Conservation (phyloP, 1,140 invertebrate genomes). For the Penaeus vannamei region DNA sequence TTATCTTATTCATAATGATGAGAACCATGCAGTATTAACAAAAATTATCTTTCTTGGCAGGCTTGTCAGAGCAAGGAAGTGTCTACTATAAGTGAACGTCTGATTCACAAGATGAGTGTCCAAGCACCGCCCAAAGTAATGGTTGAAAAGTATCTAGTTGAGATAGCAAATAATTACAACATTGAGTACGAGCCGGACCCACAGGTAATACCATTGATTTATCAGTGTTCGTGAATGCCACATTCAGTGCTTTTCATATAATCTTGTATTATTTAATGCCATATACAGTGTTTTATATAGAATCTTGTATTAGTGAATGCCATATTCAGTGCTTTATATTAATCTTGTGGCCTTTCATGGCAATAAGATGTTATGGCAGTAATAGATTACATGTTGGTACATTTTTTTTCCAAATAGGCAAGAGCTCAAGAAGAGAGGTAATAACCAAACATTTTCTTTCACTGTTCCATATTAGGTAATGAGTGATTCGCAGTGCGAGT, state of each 20-base stretch:
- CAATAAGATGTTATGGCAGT: too few species aligned
- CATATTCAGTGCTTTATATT: too few species aligned
- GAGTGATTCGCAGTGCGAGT: conserved; percentile 49
- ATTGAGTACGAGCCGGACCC: conserved; percentile 94
- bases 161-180: conserved; percentile 97
- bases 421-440: too few species aligned
- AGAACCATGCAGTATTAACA: neutral
- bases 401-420: too few species aligned
- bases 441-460: neutral
- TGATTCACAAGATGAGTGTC: conserved; percentile 96
- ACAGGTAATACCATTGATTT: conserved; percentile 74
- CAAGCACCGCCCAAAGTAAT: conserved; percentile 96
- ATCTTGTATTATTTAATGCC: too few species aligned
- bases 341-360: too few species aligned
- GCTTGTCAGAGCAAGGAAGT: conserved; percentile 84
- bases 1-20: neutral
- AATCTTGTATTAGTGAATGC: too few species aligned
- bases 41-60: conserved; percentile 64
- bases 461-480: conserved; percentile 38
- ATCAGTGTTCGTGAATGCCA: too few species aligned
- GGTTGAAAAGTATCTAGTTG: conserved; percentile 95
- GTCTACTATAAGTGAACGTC: conserved; percentile 91
- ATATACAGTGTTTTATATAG: too few species aligned
- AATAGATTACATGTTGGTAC: too few species aligned
- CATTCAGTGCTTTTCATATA: too few species aligned